phyloP scores from a whole-genome alignment of 2,797 vertebrate species.

The Clarias pachynema region DNA sequence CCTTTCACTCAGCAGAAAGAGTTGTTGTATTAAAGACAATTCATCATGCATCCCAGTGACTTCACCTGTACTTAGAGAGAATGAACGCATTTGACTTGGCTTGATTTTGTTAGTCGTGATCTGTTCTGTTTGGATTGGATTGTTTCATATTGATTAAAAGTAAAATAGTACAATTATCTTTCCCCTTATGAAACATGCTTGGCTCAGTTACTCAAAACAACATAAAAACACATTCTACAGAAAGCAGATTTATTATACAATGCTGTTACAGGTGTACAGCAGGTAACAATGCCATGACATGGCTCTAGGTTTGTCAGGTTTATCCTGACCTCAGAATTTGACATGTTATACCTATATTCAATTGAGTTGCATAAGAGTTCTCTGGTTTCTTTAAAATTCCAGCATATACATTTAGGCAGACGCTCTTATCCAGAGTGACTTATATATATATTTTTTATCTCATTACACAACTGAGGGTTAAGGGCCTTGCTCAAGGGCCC shows the following conservation, averaged over 20 bases:
- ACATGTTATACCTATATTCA: not conserved
- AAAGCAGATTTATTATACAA: not conserved
- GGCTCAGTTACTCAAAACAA: not conserved
- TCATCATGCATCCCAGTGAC: slow-evolving; percentile 7
- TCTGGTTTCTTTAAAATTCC: not conserved
- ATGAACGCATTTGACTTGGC: not conserved
- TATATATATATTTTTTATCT: no score
- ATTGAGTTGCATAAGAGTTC: not conserved
- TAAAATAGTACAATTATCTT: not conserved
- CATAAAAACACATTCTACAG: not conserved
- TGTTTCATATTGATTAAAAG: slow-evolving; percentile 5
- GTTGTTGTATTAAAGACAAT: slow-evolving; percentile 18
- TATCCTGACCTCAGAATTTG: not conserved
- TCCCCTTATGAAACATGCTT: not conserved
- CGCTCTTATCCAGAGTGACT: no score
- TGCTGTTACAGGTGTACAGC: not conserved
- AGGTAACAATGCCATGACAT: not conserved
- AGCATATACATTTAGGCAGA: no score
- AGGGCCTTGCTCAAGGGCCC: no score
- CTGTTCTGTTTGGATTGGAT: not conserved
- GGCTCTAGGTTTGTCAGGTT: not conserved
- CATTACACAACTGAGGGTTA: no score
- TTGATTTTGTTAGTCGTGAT: slow-evolving; percentile 1
- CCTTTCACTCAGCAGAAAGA: slow-evolving; percentile 36
- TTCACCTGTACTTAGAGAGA: not conserved